phyloP scores from a whole-genome alignment of 2,888 invertebrate species.

The Leptopilina myrica region DNA sequence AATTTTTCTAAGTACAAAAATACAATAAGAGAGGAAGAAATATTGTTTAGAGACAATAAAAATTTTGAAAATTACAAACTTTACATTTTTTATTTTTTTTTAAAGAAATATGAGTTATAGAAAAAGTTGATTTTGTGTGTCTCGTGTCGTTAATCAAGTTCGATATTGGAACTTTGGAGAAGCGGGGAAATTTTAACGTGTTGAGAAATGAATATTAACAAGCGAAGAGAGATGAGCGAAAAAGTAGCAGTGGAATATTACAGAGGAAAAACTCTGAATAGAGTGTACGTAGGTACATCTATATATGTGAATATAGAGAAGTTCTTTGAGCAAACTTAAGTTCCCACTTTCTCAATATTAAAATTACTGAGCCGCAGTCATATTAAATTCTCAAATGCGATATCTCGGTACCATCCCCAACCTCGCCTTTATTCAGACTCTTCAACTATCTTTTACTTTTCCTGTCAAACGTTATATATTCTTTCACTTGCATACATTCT shows the following conservation, averaged over 20 bases:
- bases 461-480: constrained; percentile 20
- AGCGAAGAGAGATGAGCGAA: background rate
- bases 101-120: background rate
- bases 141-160: background rate
- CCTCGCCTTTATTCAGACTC: constrained; percentile 19
- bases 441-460: constrained; percentile 23
- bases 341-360: constrained; percentile 34
- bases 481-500: constrained; percentile 20
- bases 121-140: background rate
- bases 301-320: background rate
- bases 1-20: no score
- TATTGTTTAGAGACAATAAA: no score
- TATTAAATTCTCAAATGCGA: constrained; percentile 37
- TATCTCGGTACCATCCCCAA: background rate
- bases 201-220: background rate
- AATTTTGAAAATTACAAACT: no score
- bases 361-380: constrained; percentile 29
- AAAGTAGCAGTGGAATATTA: constrained; percentile 3
- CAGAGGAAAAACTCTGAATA: background rate
- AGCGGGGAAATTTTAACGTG: background rate
- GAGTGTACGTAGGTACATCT: background rate
- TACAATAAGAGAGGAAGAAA: no score
- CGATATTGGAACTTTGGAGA: background rate
- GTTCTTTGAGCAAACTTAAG: constrained; percentile 34
- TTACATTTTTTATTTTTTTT: no score